Conservation (phyloP, 2,797 vertebrate species). For the Clarias platycephalus region DNA sequence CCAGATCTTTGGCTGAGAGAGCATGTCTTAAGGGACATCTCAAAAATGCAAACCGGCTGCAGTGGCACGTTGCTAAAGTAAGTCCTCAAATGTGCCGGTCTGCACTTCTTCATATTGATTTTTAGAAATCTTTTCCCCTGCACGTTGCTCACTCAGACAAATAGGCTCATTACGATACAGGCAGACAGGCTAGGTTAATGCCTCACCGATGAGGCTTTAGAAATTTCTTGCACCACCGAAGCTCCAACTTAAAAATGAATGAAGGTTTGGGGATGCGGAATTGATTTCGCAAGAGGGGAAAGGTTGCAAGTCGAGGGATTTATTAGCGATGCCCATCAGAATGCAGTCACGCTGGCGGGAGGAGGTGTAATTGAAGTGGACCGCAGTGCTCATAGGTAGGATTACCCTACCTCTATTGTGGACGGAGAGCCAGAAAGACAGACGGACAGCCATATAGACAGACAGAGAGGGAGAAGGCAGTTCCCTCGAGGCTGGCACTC, state of each 20-base stretch:
- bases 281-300: slow-evolving; percentile 59
- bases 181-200: slow-evolving; percentile 38
- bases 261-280: slow-evolving; percentile 55
- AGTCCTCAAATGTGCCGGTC: slow-evolving; percentile 39
- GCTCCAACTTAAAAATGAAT: slow-evolving; percentile 58
- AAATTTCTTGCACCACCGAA: slow-evolving; percentile 49
- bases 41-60: slow-evolving; percentile 26
- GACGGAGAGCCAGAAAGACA: slow-evolving; percentile 52
- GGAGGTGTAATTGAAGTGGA: slow-evolving; percentile 70
- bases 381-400: slow-evolving; percentile 66
- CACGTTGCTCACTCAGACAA: slow-evolving; percentile 50
- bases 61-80: slow-evolving; percentile 35
- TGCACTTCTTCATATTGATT: slow-evolving; percentile 46
- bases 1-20: slow-evolving; percentile 17
- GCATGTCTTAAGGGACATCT: slow-evolving; percentile 14
- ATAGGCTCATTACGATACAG: slow-evolving; percentile 49
- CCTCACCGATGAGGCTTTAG: slow-evolving; percentile 36
- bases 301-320: slow-evolving; percentile 57
- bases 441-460: slow-evolving; percentile 27
- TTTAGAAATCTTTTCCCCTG: slow-evolving; percentile 38
- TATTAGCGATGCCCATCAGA: slow-evolving; percentile 56
- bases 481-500: slow-evolving; percentile 50
- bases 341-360: slow-evolving; percentile 45
- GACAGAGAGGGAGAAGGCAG: slow-evolving; percentile 31
- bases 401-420: slow-evolving; percentile 77